phyloP scores from a whole-genome alignment of 2,888 invertebrate genomes.

The Hemicrepidius hirtus region DNA sequence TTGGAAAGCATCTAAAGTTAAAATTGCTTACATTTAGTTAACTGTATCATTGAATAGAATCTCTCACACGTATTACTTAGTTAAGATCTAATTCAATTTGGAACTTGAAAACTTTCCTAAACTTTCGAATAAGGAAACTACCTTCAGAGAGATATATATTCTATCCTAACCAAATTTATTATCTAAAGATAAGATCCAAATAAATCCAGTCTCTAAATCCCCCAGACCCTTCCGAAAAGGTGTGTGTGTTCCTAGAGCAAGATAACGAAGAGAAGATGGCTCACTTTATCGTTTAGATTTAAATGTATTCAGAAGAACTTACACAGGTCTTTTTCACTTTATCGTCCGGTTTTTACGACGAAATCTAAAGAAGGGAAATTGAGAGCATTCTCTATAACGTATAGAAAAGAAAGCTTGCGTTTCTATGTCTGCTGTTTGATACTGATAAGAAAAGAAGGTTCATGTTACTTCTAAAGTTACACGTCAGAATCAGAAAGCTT shows the following conservation, averaged over 20 bases:
- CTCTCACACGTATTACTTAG: constrained; percentile 10
- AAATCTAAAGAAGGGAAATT: constrained; percentile 3
- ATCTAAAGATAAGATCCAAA: constrained; percentile 25
- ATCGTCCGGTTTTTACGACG: constrained; percentile 17
- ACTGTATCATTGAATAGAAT: constrained; percentile 7
- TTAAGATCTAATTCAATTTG: constrained; percentile 21
- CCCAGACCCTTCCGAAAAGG: constrained; percentile 1
- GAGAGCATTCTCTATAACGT: constrained; percentile 8
- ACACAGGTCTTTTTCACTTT: constrained; percentile 21
- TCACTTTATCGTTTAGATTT: constrained; percentile 17
- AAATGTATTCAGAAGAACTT: constrained; percentile 28
- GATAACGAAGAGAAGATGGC: constrained; percentile 30
- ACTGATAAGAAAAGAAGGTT: constrained; percentile 16
- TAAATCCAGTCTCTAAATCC: constrained; percentile 26
- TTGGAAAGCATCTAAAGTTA: too few relatives aligned
- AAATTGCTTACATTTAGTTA: neutral
- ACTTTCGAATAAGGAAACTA: constrained; percentile 21
- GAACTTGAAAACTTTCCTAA: constrained; percentile 11
- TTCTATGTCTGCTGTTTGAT: constrained; percentile 14
- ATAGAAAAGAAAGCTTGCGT: constrained; percentile 14
- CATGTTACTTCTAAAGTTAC: constrained; percentile 19
- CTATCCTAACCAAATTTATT: constrained; percentile 15
- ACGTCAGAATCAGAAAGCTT: constrained; percentile 22
- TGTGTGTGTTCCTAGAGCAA: constrained; percentile 3
- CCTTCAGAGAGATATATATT: constrained; percentile 11